phyloP scores from a whole-genome alignment of 1,140 invertebrate genomes.

The roundworm (Caenorhabditis elegans) region DNA sequence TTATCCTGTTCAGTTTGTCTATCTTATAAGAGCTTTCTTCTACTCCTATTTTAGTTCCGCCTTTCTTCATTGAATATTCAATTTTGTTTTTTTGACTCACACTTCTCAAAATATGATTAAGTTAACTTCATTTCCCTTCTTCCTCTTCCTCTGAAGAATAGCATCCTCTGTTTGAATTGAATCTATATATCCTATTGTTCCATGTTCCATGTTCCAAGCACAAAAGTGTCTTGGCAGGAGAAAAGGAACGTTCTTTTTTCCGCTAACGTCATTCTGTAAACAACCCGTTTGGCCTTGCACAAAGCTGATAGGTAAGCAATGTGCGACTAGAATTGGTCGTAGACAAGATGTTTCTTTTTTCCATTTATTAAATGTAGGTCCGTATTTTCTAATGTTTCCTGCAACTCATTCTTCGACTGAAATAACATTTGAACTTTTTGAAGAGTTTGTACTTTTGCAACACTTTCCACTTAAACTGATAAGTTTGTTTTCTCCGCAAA shows the following conservation, averaged over 20 bases:
- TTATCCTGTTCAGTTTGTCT: too few relatives aligned
- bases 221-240: too few relatives aligned
- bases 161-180: background rate
- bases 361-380: background rate
- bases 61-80: conserved; percentile 2
- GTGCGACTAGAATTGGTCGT: background rate
- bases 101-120: background rate
- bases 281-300: conserved; percentile 1
- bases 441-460: background rate
- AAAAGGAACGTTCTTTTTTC: background rate
- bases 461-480: background rate
- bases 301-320: conserved; percentile 17
- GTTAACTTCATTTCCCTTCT: background rate
- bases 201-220: too few relatives aligned
- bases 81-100: background rate
- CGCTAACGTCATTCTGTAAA: conserved; percentile 25
- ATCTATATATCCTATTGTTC: background rate
- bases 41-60: too few relatives aligned
- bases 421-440: background rate
- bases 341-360: background rate
- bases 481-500: background rate
- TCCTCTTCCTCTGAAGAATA: too few relatives aligned
- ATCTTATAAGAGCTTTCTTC: too few relatives aligned
- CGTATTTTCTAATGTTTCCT: background rate
- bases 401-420: background rate